A percentile compares a stretch with the other conserved stretches of the same genome.
Evolutionary conservation across 2,888 invertebrate genomes (phyloP).

Genomic region (Chloroclysta siterata): DNA sequence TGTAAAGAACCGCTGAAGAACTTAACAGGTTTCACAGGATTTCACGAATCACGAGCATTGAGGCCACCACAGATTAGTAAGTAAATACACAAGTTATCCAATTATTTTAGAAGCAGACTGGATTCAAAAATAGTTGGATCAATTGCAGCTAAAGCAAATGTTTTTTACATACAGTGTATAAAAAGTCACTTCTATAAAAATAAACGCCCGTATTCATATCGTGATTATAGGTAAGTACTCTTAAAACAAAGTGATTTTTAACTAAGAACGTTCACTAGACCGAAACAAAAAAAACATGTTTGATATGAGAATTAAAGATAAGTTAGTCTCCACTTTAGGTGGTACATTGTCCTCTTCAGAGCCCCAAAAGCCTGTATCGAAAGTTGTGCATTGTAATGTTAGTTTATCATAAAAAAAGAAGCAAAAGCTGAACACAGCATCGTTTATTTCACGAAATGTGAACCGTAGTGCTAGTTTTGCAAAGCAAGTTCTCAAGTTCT

Average conservation of each 20-base stretch:
- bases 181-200: constrained; percentile 7
- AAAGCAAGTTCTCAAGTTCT: constrained; percentile 38
- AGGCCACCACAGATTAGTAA: constrained; percentile 58
- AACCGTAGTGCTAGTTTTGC: constrained; percentile 24
- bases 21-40: constrained; percentile 38
- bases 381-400: neutral
- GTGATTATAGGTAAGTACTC: neutral
- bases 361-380: too few relatives aligned
- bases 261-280: constrained; percentile 6
- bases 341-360: too few relatives aligned
- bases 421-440: neutral
- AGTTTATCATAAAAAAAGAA: neutral
- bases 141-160: constrained; percentile 31
- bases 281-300: neutral
- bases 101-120: constrained; percentile 33
- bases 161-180: constrained; percentile 26
- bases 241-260: constrained; percentile 22
- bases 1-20: constrained; percentile 35
- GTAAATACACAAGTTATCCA: constrained; percentile 50
- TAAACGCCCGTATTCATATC: constrained; percentile 7
- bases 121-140: constrained; percentile 25
- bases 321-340: too few relatives aligned
- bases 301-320: neutral
- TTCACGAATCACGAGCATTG: constrained; percentile 41
- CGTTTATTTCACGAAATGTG: neutral